These are phyloP conservation scores for Nestor notabilis DNA, from an alignment of 2,113 vertebrate genomes.

Conservation along the genomic window DNA sequence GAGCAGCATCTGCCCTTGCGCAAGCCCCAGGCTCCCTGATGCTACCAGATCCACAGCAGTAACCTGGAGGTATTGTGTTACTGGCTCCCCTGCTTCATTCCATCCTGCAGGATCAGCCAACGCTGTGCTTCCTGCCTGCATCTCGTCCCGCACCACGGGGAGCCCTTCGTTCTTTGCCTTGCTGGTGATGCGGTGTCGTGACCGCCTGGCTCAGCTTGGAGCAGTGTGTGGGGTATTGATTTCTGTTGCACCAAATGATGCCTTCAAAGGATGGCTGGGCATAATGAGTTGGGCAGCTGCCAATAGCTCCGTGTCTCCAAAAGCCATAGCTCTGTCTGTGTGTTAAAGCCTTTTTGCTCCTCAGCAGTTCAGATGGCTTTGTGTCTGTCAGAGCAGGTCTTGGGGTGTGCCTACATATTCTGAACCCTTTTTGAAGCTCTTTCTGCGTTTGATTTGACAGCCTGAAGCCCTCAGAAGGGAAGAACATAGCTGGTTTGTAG, in stretches of 20 bases:
- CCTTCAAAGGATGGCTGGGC: constrained; percentile 21
- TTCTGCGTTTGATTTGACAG: constrained; percentile 20
- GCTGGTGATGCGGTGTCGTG: fast-evolving
- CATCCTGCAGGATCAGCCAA: fast-evolving
- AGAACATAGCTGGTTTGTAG: not conserved
- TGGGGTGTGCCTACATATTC: not conserved
- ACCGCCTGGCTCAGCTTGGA: not conserved
- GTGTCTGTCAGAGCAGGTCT: not conserved
- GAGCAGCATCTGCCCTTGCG: not conserved
- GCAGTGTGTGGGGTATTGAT: not conserved
- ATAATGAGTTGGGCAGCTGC: constrained; percentile 50
- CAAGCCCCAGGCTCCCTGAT: not conserved
- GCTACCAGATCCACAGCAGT: not conserved
- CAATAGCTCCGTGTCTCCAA: not conserved
- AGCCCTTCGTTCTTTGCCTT: not conserved
- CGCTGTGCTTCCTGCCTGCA: fast-evolving
- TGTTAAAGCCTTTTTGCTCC: constrained; percentile 8
- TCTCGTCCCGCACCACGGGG: fast-evolving
- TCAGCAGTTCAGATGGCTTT: constrained; percentile 36
- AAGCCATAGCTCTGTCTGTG: not conserved
- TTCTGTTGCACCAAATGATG: not conserved
- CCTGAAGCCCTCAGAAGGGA: not conserved
- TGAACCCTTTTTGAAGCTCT: constrained; percentile 18
- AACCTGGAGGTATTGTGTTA: not conserved
- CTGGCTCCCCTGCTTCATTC: not conserved